Evolutionary conservation across 2,888 invertebrate species (phyloP).

Genomic region (Acleris emargana): DNA sequence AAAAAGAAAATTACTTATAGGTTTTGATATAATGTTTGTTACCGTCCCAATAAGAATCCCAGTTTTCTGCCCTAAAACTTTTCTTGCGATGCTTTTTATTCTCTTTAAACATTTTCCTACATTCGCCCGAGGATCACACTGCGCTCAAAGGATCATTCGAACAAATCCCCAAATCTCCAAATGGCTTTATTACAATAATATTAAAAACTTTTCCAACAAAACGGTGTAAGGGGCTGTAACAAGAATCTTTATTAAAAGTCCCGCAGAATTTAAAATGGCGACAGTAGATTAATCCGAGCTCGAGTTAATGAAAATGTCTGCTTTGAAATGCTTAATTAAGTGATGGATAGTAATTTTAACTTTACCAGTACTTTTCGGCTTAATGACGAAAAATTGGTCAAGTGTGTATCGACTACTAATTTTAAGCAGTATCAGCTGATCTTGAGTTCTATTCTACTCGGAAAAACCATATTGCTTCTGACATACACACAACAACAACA

Average conservation of each 20-base stretch:
- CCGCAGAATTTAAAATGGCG: slow-evolving; percentile 31
- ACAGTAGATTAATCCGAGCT: slow-evolving; percentile 33
- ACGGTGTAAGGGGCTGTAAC: slow-evolving; percentile 24
- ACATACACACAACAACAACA: no score
- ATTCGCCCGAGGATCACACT: no score
- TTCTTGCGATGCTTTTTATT: not conserved
- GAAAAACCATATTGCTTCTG: no score
- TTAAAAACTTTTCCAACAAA: slow-evolving; percentile 23
- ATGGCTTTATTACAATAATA: slow-evolving; percentile 25
- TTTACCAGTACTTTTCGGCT: not conserved
- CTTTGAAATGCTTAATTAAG: slow-evolving; percentile 28
- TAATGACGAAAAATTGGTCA: no score
- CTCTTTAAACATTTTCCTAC: not conserved
- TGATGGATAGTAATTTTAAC: slow-evolving; percentile 24
- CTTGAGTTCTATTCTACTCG: no score
- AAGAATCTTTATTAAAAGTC: slow-evolving; percentile 33
- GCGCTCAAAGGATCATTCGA: not conserved
- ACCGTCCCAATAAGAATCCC: no score
- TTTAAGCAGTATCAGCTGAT: no score
- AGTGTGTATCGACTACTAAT: no score
- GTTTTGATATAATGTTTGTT: no score
- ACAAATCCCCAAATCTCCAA: slow-evolving; percentile 7
- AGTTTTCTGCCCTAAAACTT: no score
- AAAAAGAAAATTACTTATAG: no score
- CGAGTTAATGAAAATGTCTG: slow-evolving; percentile 35